Evolutionary conservation across 2,797 vertebrate species (phyloP).

Genomic region (Helostoma temminkii): DNA sequence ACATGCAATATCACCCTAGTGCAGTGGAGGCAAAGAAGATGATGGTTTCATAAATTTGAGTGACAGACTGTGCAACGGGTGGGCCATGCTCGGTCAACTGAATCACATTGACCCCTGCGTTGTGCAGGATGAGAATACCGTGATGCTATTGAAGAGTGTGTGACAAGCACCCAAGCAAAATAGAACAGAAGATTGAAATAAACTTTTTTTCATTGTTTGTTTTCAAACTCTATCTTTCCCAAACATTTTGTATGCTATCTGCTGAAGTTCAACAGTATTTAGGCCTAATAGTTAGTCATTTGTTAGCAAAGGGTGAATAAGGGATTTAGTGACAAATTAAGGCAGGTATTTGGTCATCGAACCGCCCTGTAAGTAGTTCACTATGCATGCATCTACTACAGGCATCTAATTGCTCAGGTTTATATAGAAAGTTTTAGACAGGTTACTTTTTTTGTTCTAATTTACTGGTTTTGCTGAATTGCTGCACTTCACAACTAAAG

Average conservation of each 20-base stretch:
- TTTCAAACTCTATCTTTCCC: background rate
- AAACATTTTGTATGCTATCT: background rate
- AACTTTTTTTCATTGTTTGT: background rate
- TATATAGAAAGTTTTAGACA: background rate
- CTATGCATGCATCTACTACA: background rate
- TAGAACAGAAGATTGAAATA: conserved; percentile 6
- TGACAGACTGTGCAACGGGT: conserved; percentile 61
- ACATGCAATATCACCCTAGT: conserved; percentile 54
- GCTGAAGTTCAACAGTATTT: background rate
- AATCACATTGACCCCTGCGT: conserved; percentile 44
- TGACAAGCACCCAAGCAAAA: conserved; percentile 49
- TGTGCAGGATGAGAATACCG: conserved; percentile 69
- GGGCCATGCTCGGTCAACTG: conserved; percentile 52
- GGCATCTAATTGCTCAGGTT: background rate
- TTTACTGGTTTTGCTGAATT: background rate
- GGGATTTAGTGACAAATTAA: background rate
- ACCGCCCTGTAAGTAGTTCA: background rate
- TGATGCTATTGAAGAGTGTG: conserved; percentile 64
- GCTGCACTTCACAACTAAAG: background rate
- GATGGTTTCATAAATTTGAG: conserved; percentile 67
- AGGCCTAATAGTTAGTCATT: background rate
- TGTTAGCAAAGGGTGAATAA: background rate
- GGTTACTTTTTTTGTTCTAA: background rate
- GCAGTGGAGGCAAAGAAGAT: conserved; percentile 35
- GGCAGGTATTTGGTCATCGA: conserved; percentile 1